Conservation (phyloP, 1,140 invertebrate species). For the Magallana angulata region DNA sequence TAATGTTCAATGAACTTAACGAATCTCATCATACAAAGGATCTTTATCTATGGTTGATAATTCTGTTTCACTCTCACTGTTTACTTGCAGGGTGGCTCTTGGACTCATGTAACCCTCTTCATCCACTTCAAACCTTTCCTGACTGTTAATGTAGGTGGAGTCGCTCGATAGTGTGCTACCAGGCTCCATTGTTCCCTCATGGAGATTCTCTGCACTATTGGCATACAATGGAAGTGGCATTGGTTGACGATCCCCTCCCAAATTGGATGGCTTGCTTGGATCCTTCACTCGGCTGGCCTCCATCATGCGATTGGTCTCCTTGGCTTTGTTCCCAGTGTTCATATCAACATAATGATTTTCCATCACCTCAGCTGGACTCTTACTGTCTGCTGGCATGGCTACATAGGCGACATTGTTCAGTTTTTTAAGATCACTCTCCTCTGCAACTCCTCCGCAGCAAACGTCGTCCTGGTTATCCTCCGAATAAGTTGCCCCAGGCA, state of each 20-base stretch:
- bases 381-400: neutral
- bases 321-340: constrained; percentile 32
- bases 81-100: neutral
- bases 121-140: neutral
- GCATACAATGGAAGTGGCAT: constrained; percentile 38
- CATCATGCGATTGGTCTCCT: constrained; percentile 30
- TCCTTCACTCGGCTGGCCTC: constrained; percentile 42
- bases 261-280: constrained; percentile 42
- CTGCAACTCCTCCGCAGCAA: constrained; percentile 32
- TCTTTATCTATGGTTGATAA: constrained; percentile 5
- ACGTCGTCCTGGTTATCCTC: neutral
- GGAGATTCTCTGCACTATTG: constrained; percentile 24
- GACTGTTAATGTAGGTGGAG: neutral
- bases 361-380: neutral
- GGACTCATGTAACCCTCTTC: constrained; percentile 35
- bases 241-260: neutral
- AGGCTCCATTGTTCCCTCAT: constrained; percentile 21
- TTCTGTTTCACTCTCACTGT: neutral
- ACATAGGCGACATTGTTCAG: constrained; percentile 9
- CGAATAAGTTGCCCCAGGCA: neutral
- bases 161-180: neutral
- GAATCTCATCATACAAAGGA: constrained; percentile 33
- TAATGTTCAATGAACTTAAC: neutral
- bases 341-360: constrained; percentile 42
- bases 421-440: constrained; percentile 48